These are phyloP conservation scores for Calyptommatus sinebrachiatus DNA, from an alignment of 2,113 vertebrate species.

Conservation along the genomic window DNA sequence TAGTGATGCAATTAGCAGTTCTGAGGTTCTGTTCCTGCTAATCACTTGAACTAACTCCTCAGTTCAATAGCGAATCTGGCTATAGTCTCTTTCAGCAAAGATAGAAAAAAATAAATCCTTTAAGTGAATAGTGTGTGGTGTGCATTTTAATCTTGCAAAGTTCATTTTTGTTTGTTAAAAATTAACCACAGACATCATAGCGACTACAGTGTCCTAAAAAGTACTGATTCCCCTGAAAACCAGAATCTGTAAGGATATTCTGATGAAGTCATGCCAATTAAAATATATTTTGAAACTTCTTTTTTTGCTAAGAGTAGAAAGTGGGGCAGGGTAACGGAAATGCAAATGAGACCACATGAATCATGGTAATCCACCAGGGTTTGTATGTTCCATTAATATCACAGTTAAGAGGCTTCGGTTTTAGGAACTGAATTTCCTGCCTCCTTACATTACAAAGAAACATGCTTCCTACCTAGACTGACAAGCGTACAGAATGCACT, in stretches of 20 bases:
- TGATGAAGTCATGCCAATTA: neutral
- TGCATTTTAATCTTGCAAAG: neutral
- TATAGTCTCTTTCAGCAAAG: no score
- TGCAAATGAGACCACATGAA: neutral
- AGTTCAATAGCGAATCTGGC: no score
- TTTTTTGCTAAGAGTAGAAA: neutral
- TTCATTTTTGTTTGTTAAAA: neutral
- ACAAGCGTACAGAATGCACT: constrained; percentile 35
- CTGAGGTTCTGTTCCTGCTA: no score
- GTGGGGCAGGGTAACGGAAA: neutral
- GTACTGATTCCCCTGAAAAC: neutral
- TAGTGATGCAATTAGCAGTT: no score
- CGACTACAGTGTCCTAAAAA: no score
- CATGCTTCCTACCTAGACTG: constrained; percentile 11
- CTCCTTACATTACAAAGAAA: neutral
- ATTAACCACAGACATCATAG: neutral
- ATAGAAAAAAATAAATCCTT: neutral
- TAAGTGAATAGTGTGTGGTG: neutral
- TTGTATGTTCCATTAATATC: constrained; percentile 8
- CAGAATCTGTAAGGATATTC: neutral
- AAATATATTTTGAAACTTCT: neutral
- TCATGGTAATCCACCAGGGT: neutral
- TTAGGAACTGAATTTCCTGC: constrained; percentile 41
- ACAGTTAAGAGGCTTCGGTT: constrained; percentile 9
- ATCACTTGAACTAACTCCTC: no score